Evolutionary conservation across 2,113 vertebrate species (phyloP), one percentile per base, ranked within the genome.

Genomic region (Etia nguti): DNA sequence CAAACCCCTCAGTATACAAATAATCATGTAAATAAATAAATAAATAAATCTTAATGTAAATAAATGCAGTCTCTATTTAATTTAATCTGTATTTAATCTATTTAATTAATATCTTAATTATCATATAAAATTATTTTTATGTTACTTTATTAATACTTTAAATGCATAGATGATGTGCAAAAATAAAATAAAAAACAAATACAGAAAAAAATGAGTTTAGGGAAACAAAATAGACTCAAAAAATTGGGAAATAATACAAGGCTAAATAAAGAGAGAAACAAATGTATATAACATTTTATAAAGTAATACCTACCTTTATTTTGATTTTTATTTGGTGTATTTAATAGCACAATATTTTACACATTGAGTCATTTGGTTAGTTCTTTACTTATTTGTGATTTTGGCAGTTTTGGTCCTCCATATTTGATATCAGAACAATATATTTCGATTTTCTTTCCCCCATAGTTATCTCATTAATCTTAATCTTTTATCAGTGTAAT

Each of bases 401-500:
- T 50, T 50, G 70, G 70, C 43, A 50, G 43, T 50, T 50, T 77
- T 26, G 24, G 43, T 11, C 10, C 26, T 77, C 16, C 70, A 31
- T 12, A 13, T 8, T 12, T 77, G 46, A 77, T 77, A 50, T 50
- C 26, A 50, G 8, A 86, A 36, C 55, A 77, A 10, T 8, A 57
- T 43, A 43, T 24, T 43, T 13, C 77, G 38, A 20, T 34, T 50
- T 55, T 65, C 56, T 59, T 20, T 48, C 24, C 15, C 50, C 31
- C 9, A 6, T 10, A 20, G 22, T 73, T 79, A 81, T 90, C 81
- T 81, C 13, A 34, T 80, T 83, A 77, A 90, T 89, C 82, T 89
- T 62, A 77, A 87, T 80, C 79, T n/a, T 15, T 65, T 87, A 88
- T 90, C 89, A 89, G 34, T 82, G 56, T 83, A 87, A 80, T 83